Percentiles rank a stretch among this genome's conserved stretches.
phyloP scores from a whole-genome alignment of 2,888 invertebrate genomes.

The Machimus atricapillus region DNA sequence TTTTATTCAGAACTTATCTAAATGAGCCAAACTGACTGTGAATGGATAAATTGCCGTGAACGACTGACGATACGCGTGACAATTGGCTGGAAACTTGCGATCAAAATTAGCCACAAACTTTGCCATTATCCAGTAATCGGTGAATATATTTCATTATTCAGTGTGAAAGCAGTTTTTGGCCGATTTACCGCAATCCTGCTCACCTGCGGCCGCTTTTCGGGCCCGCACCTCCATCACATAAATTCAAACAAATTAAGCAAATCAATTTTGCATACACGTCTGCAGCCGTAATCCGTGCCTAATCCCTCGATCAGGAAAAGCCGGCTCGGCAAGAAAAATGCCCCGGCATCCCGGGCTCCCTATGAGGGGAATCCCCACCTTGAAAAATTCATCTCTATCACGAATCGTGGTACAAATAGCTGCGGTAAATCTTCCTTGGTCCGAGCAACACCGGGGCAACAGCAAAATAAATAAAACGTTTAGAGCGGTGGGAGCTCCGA shows the following conservation, averaged over 20 bases:
- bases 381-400: slow-evolving; percentile 37
- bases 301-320: slow-evolving; percentile 29
- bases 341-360: neutral
- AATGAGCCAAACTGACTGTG: neutral
- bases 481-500: neutral
- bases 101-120: neutral
- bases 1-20: slow-evolving; percentile 1
- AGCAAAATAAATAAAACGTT: slow-evolving; percentile 15
- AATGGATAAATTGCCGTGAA: neutral
- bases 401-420: slow-evolving; percentile 36
- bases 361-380: neutral
- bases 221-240: slow-evolving; percentile 5
- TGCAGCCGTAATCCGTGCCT: slow-evolving; percentile 27
- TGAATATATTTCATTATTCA: neutral
- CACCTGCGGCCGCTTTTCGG: neutral
- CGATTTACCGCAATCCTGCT: neutral
- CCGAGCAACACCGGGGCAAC: neutral
- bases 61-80: neutral
- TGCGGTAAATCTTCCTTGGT: slow-evolving; percentile 23
- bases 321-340: slow-evolving; percentile 1
- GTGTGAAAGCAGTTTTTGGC: neutral
- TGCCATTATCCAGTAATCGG: neutral
- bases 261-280: slow-evolving; percentile 34
- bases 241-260: slow-evolving; percentile 29
- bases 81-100: neutral